These are phyloP conservation scores for Lutjanus argentimaculatus DNA, from an alignment of 2,797 vertebrate genomes.

Conservation along the genomic window DNA sequence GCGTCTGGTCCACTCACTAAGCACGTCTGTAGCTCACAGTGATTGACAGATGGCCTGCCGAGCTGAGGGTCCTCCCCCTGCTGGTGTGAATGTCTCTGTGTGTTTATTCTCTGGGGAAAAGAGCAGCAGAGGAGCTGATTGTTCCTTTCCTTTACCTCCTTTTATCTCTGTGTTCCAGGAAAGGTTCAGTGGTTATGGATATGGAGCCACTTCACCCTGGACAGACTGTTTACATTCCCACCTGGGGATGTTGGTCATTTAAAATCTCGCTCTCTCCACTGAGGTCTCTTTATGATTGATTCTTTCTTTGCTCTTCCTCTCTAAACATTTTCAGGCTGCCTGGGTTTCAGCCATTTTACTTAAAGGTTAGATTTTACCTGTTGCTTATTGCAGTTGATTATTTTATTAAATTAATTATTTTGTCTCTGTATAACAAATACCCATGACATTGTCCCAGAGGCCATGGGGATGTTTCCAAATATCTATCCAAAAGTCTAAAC, in stretches of 20 bases:
- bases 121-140: not conserved
- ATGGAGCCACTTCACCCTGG: constrained; percentile 28
- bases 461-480: not conserved
- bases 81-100: constrained; percentile 40
- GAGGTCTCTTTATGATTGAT: constrained; percentile 20
- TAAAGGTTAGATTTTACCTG: not conserved
- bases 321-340: not conserved
- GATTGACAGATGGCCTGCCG: constrained; percentile 56
- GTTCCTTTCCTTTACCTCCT: not conserved
- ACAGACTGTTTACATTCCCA: constrained; percentile 59
- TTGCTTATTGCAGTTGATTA: not conserved
- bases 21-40: constrained; percentile 18
- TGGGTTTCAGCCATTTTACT: not conserved
- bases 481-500: not conserved
- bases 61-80: constrained; percentile 32
- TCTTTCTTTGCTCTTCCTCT: constrained; percentile 7
- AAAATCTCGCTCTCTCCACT: constrained; percentile 31
- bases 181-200: constrained; percentile 40
- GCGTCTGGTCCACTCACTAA: constrained; percentile 34
- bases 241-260: constrained; percentile 52
- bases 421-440: not conserved
- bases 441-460: not conserved
- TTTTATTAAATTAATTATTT: not conserved
- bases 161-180: constrained; percentile 17
- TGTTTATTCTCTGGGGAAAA: constrained; percentile 22